Evolutionary conservation across 2,113 vertebrate genomes (phyloP), one percentile per base, ranked within the genome.

Genomic region (Mola mola): DNA sequence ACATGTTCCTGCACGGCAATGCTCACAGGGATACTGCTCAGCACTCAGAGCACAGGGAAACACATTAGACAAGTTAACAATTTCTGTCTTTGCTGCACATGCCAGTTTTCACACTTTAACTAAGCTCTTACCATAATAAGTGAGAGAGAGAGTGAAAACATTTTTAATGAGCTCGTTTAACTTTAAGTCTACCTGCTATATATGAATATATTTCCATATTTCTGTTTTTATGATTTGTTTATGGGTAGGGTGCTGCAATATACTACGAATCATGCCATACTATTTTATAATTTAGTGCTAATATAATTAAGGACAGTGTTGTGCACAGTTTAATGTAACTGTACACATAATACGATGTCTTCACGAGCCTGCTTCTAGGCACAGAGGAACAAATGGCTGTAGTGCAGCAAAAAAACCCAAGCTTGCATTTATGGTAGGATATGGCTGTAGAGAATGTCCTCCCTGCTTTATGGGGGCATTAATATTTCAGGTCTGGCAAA

Each of bases 401-500:
- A 29, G 19, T 2, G 12, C 38, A 19, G 16, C 64, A 51, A 62
- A 49, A 61, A 47, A 41, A 57, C 29, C 55, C 21, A 41, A 63
- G 46, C 22, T 51, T 60, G 5, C 41, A 40, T 63, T 65, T 49
- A 61, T 53, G 68, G 58, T 7, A 15, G 34, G 16, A 47, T 33
- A 20, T 49, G 47, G 26, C 46, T 64, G 43, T 43, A 37, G 56
- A 13, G 33, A 63, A 52, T 25, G 57, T 57, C 44, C 22, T 49
- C 13, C 10, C 48, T 43, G 47, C 53, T 83, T 80, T 72, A 63
- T 41, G 26, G 47, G 13, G 19, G 31, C 43, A 83, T 81, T 75
- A 81, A 83, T 78, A 83, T 80, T 76, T 47, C 69, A 83, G 33
- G 21, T 56, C 53, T 70, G 51, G 66, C 29, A 51, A 48, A 78